A percentile compares a stretch with the other conserved stretches of the same genome.
phyloP scores from a whole-genome alignment of 1,140 invertebrate species.

The Subanguina moxae region DNA sequence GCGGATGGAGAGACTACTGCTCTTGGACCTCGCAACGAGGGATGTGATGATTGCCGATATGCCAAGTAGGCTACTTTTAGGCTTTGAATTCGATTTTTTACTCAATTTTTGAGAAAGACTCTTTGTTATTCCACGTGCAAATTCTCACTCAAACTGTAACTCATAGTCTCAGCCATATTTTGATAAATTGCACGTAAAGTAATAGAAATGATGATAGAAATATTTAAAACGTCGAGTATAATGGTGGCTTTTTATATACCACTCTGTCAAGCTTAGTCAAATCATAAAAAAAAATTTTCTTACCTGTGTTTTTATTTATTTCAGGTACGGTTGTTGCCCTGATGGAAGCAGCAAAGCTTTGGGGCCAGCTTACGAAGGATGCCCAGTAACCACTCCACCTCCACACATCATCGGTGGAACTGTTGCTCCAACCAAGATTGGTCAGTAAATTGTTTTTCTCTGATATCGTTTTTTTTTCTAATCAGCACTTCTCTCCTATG shows the following conservation, averaged over 20 bases:
- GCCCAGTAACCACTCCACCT: constrained; percentile 52
- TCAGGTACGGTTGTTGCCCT: constrained; percentile 60
- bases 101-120: too few relatives aligned
- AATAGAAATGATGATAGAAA: too few relatives aligned
- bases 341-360: constrained; percentile 60
- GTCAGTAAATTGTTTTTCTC: constrained; percentile 20
- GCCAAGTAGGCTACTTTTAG: constrained; percentile 45
- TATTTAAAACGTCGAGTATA: too few relatives aligned
- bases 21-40: constrained; percentile 74
- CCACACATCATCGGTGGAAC: constrained; percentile 55
- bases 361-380: constrained; percentile 59
- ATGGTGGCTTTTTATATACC: too few relatives aligned
- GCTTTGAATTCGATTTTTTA: too few relatives aligned
- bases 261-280: neutral
- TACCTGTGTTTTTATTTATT: neutral
- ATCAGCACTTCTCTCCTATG: too few relatives aligned
- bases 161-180: too few relatives aligned
- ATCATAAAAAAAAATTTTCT: neutral
- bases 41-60: constrained; percentile 65
- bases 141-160: too few relatives aligned
- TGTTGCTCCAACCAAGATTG: constrained; percentile 51
- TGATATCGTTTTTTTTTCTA: too few relatives aligned
- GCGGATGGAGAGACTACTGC: constrained; percentile 78
- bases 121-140: too few relatives aligned
- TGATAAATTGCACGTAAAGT: too few relatives aligned